Evolutionary conservation across 1,140 invertebrate species (phyloP).

Genomic region (Drosophila willistoni): DNA sequence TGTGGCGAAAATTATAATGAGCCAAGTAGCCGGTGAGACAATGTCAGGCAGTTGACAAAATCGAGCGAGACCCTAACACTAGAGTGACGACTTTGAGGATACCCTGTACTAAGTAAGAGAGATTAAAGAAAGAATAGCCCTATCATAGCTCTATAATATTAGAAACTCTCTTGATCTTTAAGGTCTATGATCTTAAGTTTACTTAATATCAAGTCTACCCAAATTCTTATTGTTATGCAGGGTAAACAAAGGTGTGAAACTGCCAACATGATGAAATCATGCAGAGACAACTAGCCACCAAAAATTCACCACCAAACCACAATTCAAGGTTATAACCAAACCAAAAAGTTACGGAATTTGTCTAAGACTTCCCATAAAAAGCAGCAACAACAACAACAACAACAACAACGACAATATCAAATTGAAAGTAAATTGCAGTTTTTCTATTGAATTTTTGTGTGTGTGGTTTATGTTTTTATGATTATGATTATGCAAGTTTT

Average conservation of each 20-base stretch:
- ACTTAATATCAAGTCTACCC: background rate
- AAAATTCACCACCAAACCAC: conserved; percentile 37
- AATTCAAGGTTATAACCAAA: conserved; percentile 51
- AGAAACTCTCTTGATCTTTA: too few species aligned
- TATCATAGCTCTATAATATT: too few species aligned
- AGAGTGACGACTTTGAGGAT: background rate
- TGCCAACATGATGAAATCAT: conserved; percentile 64
- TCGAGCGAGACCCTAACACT: background rate
- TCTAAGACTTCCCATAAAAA: background rate
- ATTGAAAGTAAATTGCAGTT: conserved; percentile 7
- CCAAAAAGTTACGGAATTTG: conserved; percentile 16
- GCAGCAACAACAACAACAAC: background rate
- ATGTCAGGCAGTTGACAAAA: conserved; percentile 34
- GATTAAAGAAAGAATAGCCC: too few species aligned
- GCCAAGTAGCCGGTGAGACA: conserved; percentile 53
- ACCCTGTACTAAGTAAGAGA: background rate
- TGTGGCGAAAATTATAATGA: conserved; percentile 75
- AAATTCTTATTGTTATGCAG: conserved; percentile 1
- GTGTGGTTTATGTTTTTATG: background rate
- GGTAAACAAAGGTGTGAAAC: conserved; percentile 31
- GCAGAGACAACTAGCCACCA: conserved; percentile 34
- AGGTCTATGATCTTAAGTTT: background rate
- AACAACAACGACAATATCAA: background rate
- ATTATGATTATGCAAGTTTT: conserved; percentile 46
- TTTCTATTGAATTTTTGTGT: background rate